Conservation (phyloP, 2,888 invertebrate genomes). For the Euplexia lucipara region DNA sequence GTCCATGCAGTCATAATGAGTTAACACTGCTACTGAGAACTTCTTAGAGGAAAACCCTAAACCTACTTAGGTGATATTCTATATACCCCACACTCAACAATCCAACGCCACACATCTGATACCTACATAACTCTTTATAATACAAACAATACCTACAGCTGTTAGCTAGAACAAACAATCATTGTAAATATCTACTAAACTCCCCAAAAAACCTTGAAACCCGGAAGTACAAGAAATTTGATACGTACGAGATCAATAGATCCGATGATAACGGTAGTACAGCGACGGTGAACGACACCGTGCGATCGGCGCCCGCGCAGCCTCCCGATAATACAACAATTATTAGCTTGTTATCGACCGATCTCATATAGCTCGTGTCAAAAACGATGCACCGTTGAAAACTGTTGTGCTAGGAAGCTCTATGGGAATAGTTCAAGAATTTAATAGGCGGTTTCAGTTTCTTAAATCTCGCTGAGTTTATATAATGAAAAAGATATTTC, state of each 20-base stretch:
- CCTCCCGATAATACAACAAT: slow-evolving; percentile 71
- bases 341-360: slow-evolving; percentile 58
- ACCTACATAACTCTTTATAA: neutral
- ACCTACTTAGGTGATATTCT: too few species aligned
- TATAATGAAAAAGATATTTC: neutral
- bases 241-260: slow-evolving; percentile 65
- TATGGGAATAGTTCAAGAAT: neutral
- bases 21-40: too few species aligned
- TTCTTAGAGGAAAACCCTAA: too few species aligned
- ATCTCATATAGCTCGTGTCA: slow-evolving; percentile 47
- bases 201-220: slow-evolving; percentile 15
- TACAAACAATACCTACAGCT: neutral
- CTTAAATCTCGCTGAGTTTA: neutral
- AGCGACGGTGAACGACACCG: slow-evolving; percentile 80
- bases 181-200: neutral
- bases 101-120: neutral
- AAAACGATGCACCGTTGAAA: slow-evolving; percentile 48
- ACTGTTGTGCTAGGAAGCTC: slow-evolving; percentile 7
- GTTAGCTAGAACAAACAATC: neutral
- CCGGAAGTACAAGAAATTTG: slow-evolving; percentile 64
- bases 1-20: too few species aligned
- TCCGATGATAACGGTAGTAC: slow-evolving; percentile 71
- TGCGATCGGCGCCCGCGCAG: slow-evolving; percentile 71
- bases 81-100: neutral
- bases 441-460: too few species aligned